Evolutionary conservation across 2,888 invertebrate species (phyloP).

Genomic region (Nephrotoma flavescens): DNA sequence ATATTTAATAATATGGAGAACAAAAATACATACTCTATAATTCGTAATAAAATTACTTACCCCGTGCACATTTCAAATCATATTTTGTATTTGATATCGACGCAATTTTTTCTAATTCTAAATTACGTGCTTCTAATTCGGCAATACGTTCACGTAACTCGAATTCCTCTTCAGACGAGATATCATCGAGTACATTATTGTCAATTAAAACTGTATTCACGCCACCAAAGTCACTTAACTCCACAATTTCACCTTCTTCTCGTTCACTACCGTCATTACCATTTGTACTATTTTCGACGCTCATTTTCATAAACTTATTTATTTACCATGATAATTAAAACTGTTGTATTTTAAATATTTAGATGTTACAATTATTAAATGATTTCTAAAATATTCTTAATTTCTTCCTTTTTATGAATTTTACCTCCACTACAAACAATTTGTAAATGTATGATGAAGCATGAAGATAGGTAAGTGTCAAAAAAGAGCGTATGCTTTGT

Average conservation of each 20-base stretch:
- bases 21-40: not conserved
- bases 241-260: slow-evolving; percentile 13
- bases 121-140: slow-evolving; percentile 29
- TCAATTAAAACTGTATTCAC: slow-evolving; percentile 21
- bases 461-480: not conserved
- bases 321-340: not conserved
- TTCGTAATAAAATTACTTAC: not conserved
- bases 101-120: slow-evolving; percentile 29
- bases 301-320: not conserved
- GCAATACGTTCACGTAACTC: slow-evolving; percentile 26
- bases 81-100: slow-evolving; percentile 19
- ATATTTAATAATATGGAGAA: not conserved
- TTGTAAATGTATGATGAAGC: not conserved
- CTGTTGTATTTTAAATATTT: not conserved
- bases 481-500: not conserved
- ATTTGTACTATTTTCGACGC: not conserved
- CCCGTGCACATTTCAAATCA: not conserved
- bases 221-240: slow-evolving; percentile 24
- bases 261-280: slow-evolving; percentile 5
- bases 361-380: not conserved
- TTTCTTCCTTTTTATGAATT: not conserved
- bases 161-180: slow-evolving; percentile 30
- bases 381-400: not conserved
- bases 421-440: not conserved
- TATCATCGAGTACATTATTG: slow-evolving; percentile 23